phyloP scores from a whole-genome alignment of 2,888 invertebrate genomes.

The Eucriotettix oculatus region DNA sequence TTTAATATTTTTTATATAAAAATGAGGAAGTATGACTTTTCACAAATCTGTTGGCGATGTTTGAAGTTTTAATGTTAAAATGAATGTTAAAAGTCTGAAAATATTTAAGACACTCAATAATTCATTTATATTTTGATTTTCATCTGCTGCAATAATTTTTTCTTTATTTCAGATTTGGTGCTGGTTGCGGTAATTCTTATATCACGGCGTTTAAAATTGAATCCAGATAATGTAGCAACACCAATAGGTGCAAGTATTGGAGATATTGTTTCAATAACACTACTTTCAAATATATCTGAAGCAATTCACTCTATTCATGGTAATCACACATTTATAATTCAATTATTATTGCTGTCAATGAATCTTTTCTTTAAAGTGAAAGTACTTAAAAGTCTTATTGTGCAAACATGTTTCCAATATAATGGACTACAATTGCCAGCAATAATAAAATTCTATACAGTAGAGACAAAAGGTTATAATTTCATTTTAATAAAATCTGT shows the following conservation, averaged over 20 bases:
- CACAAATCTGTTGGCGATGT: too few relatives aligned
- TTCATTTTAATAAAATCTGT: too few relatives aligned
- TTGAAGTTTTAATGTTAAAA: not conserved
- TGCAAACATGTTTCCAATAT: too few relatives aligned
- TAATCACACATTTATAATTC: constrained; percentile 24
- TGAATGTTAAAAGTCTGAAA: not conserved
- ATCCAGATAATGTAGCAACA: constrained; percentile 94
- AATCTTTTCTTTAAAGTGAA: constrained; percentile 10
- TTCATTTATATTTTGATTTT: not conserved
- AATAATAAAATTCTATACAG: too few relatives aligned
- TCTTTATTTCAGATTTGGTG: constrained; percentile 49
- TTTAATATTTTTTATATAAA: not conserved
- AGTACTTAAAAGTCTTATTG: too few relatives aligned
- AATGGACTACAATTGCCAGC: too few relatives aligned
- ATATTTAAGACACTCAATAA: not conserved
- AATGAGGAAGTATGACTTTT: not conserved
- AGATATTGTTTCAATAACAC: constrained; percentile 73
- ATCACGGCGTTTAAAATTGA: constrained; percentile 68
- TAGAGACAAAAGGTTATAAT: too few relatives aligned
- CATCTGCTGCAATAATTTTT: constrained; percentile 1
- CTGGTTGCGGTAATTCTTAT: constrained; percentile 81
- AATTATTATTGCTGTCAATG: not conserved
- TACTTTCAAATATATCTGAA: constrained; percentile 69
- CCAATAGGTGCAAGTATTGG: constrained; percentile 92
- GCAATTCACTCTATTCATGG: constrained; percentile 52